Percentiles rank a stretch among this genome's conserved stretches.
phyloP scores from a whole-genome alignment of 2,797 vertebrate species.

The Sorex maritimensis region DNA sequence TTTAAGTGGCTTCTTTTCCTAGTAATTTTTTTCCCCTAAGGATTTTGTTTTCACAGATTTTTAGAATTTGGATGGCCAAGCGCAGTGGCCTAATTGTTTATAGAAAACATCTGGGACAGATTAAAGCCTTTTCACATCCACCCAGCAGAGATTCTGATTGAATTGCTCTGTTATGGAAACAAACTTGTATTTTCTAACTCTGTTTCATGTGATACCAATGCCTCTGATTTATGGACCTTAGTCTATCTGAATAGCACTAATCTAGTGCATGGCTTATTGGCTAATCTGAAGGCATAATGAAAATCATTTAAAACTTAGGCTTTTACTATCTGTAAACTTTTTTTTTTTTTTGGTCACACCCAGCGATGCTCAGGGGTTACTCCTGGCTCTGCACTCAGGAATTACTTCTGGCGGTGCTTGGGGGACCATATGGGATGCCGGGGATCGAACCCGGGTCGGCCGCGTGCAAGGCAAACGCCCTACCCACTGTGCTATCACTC shows the following conservation, averaged over 20 bases:
- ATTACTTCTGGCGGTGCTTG: too few relatives aligned
- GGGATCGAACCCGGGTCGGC: too few relatives aligned
- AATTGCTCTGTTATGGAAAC: background rate
- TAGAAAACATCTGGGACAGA: background rate
- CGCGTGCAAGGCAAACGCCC: too few relatives aligned
- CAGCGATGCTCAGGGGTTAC: too few relatives aligned
- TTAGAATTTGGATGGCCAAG: background rate
- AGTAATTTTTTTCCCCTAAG: conserved; percentile 12
- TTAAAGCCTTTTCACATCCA: conserved; percentile 21
- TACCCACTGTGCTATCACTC: too few relatives aligned
- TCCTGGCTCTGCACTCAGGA: too few relatives aligned
- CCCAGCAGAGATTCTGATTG: background rate
- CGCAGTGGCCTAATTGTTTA: too few relatives aligned
- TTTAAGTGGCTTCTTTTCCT: conserved; percentile 8
- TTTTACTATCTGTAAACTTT: too few relatives aligned
- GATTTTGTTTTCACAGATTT: background rate
- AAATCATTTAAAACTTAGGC: too few relatives aligned
- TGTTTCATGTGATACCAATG: background rate
- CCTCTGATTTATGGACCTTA: background rate
- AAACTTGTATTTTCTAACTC: conserved; percentile 25
- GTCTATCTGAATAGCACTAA: background rate
- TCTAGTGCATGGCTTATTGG: background rate
- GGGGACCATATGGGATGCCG: too few relatives aligned
- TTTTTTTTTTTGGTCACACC: too few relatives aligned
- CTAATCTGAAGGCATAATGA: too few relatives aligned